Conservation (phyloP, 1,140 invertebrate genomes). For the Magallana ariakensis region DNA sequence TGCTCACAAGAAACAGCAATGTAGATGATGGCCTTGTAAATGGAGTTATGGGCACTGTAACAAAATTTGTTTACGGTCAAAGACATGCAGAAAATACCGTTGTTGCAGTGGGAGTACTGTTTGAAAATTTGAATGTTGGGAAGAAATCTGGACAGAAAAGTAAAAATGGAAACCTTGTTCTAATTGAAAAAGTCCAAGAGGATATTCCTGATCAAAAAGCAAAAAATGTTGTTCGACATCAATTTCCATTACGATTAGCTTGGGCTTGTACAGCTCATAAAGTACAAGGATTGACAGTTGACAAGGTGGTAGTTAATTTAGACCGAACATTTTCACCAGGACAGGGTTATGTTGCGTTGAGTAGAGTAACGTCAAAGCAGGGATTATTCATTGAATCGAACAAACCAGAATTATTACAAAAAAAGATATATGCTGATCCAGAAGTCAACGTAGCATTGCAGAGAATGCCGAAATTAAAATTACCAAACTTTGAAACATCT, state of each 20-base stretch:
- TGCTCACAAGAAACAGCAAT: constrained; percentile 28
- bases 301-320: constrained; percentile 44
- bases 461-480: constrained; percentile 29
- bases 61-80: background rate
- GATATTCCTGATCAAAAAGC: background rate
- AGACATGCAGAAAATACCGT: background rate
- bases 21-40: constrained; percentile 48
- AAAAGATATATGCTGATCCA: constrained; percentile 40
- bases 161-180: constrained; percentile 8
- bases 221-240: constrained; percentile 16
- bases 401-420: background rate
- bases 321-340: constrained; percentile 37
- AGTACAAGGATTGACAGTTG: constrained; percentile 45
- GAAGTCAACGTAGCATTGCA: constrained; percentile 7
- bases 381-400: background rate
- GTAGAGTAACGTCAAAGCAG: constrained; percentile 18
- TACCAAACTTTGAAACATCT: background rate
- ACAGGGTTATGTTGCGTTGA: constrained; percentile 42
- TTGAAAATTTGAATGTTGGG: background rate
- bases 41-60: constrained; percentile 46
- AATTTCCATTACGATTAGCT: constrained; percentile 39
- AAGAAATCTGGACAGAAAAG: background rate
- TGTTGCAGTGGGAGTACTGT: background rate
- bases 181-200: background rate
- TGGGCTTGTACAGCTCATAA: constrained; percentile 55